Evolutionary conservation across 2,113 vertebrate species (phyloP).

Genomic region (Neoarius graeffei): DNA sequence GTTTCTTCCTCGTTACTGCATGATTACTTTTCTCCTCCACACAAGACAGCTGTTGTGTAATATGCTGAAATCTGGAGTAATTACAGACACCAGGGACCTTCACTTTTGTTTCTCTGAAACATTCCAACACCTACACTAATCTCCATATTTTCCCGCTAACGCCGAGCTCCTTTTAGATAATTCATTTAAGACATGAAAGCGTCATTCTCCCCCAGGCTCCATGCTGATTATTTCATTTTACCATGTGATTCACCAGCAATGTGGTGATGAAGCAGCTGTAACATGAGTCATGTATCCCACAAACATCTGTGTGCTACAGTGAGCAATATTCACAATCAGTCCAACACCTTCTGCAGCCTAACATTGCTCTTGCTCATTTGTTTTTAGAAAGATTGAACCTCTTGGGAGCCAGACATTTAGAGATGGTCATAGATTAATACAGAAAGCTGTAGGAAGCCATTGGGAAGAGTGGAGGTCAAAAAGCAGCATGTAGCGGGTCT

Average conservation of each 20-base stretch:
- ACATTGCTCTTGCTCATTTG: not conserved
- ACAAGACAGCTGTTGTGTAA: constrained; percentile 18
- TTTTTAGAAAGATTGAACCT: not conserved
- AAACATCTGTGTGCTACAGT: constrained; percentile 12
- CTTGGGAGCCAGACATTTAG: not conserved
- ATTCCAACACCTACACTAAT: constrained; percentile 18
- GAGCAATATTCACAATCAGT: not conserved
- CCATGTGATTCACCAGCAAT: not conserved
- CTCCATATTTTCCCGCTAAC: not conserved
- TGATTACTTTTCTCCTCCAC: not conserved
- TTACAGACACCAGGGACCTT: constrained; percentile 5
- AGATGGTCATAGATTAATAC: not conserved
- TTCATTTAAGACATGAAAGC: not conserved
- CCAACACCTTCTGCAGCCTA: not conserved
- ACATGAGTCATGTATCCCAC: constrained; percentile 19
- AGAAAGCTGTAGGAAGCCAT: not conserved
- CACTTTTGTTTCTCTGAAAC: constrained; percentile 15
- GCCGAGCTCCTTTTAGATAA: not conserved
- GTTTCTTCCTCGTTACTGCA: not conserved
- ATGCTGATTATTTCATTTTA: not conserved
- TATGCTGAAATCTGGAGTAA: constrained; percentile 13
- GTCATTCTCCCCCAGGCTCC: not conserved
- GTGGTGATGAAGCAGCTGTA: not conserved
- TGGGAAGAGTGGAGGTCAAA: not conserved
- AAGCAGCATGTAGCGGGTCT: not conserved